Evolutionary conservation across 1,140 invertebrate genomes (phyloP).

Genomic region (Drosophila arizonae): DNA sequence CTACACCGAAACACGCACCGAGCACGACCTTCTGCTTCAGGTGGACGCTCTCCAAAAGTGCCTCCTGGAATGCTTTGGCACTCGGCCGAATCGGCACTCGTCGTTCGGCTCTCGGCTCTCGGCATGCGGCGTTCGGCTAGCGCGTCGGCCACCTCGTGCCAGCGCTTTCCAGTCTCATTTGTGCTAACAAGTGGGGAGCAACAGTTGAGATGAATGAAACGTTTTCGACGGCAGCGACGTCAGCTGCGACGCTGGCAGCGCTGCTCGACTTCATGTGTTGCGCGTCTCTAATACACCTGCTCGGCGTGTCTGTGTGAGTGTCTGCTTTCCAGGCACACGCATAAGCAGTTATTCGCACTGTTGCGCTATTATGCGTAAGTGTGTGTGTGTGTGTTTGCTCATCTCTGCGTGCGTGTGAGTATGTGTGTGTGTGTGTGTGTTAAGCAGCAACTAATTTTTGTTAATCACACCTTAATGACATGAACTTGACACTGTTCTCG

Average conservation of each 20-base stretch:
- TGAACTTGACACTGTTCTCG: constrained; percentile 73
- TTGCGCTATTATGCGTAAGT: constrained; percentile 34
- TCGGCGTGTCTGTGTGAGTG: neutral
- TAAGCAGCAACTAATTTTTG: constrained; percentile 80
- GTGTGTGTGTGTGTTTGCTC: constrained; percentile 12
- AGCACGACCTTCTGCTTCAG: constrained; percentile 4
- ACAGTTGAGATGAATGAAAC: constrained; percentile 78
- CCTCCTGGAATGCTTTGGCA: constrained; percentile 23
- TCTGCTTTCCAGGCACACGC: constrained; percentile 22
- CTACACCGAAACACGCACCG: constrained; percentile 39
- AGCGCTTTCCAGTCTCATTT: constrained; percentile 45
- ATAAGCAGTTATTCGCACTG: constrained; percentile 43
- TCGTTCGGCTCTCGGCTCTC: neutral
- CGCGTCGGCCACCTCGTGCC: constrained; percentile 2
- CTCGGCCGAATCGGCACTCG: neutral
- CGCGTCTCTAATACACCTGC: constrained; percentile 60
- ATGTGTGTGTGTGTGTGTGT: constrained; percentile 37
- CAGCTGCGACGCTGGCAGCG: constrained; percentile 11
- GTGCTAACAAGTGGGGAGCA: constrained; percentile 78
- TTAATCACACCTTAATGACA: constrained; percentile 80
- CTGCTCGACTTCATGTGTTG: constrained; percentile 61
- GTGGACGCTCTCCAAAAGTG: constrained; percentile 37
- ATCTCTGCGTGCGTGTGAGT: constrained; percentile 11
- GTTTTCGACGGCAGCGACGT: constrained; percentile 38
- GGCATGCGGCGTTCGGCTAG: neutral